Percentiles rank a stretch among this genome's conserved stretches.
Evolutionary conservation across 53 echinoderm and acorn worm genomes (phyloP).

Genomic region (Zoroaster sp.): DNA sequence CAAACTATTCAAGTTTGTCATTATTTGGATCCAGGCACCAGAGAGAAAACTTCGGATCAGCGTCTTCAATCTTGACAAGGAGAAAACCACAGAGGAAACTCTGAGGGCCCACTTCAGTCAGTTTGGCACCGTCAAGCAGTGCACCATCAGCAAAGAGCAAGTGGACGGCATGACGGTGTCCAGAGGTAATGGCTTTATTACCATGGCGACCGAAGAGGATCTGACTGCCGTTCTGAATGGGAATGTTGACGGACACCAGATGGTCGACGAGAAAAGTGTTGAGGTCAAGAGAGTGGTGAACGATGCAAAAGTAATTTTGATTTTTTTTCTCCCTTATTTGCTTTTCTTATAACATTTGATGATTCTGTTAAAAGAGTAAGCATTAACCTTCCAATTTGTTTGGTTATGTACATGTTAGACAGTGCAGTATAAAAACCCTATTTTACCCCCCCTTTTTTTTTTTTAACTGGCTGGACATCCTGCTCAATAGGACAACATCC

Average conservation of each 20-base stretch:
- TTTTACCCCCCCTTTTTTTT: too few relatives aligned
- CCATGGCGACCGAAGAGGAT: slow-evolving; percentile 34
- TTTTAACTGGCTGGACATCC: too few relatives aligned
- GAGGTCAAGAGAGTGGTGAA: neutral
- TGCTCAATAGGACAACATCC: too few relatives aligned
- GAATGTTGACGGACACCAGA: slow-evolving; percentile 2
- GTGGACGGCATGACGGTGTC: slow-evolving; percentile 14
- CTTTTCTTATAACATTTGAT: too few relatives aligned
- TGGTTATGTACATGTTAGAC: too few relatives aligned
- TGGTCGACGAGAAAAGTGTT: neutral
- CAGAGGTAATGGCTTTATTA: neutral
- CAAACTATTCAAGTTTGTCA: neutral
- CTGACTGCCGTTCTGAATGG: neutral
- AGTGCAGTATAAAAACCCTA: too few relatives aligned
- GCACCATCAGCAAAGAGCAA: slow-evolving; percentile 5
- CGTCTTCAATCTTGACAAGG: slow-evolving; percentile 3
- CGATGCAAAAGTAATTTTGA: neutral
- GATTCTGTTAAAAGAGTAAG: too few relatives aligned
- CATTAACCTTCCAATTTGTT: too few relatives aligned
- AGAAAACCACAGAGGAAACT: slow-evolving; percentile 19
- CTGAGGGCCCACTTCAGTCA: neutral
- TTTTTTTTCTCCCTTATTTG: neutral
- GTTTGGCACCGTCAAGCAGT: neutral
- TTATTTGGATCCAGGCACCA: neutral
- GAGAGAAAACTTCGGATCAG: slow-evolving; percentile 19